These are phyloP conservation scores for Acanthoscelides obtectus DNA, from an alignment of 2,888 invertebrate species.

Conservation along the genomic window DNA sequence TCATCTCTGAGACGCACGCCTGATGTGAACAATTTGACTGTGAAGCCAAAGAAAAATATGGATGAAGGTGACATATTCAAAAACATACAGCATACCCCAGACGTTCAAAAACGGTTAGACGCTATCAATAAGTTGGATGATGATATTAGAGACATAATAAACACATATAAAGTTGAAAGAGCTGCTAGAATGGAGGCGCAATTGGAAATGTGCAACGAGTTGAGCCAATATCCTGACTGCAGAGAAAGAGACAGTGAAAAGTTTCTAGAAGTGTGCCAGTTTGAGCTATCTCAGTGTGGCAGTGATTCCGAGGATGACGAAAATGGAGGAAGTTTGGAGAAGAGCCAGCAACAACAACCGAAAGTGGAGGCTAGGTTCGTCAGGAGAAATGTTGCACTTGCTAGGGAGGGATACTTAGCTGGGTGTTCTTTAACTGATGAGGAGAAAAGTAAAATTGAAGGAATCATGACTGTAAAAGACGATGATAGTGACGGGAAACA, in stretches of 20 bases:
- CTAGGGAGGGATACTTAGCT: slow-evolving; percentile 26
- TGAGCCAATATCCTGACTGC: slow-evolving; percentile 10
- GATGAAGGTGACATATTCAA: slow-evolving; percentile 21
- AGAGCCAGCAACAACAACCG: slow-evolving; percentile 2
- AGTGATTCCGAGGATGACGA: slow-evolving; percentile 5
- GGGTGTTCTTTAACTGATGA: slow-evolving; percentile 30
- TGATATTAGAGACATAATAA: slow-evolving; percentile 23
- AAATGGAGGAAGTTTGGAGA: slow-evolving; percentile 1
- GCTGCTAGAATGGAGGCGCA: slow-evolving; percentile 22
- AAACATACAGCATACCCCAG: slow-evolving; percentile 23
- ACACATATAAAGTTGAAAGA: slow-evolving; percentile 22
- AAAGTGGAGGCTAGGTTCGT: slow-evolving; percentile 14
- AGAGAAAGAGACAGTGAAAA: slow-evolving; percentile 15
- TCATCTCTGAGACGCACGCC: background rate
- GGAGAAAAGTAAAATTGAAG: slow-evolving; percentile 29
- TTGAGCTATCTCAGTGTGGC: slow-evolving; percentile 12
- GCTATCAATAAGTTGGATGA: slow-evolving; percentile 22
- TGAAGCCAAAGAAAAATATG: background rate
- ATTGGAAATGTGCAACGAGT: slow-evolving; percentile 24
- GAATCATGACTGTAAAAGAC: slow-evolving; percentile 10
- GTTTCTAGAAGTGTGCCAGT: slow-evolving; percentile 24
- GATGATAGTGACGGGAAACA: slow-evolving; percentile 1
- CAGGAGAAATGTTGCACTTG: slow-evolving; percentile 23
- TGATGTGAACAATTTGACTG: background rate
- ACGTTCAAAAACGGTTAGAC: slow-evolving; percentile 22